Base-by-base conservation (phyloP, 2,797 vertebrate species). In the Acrossocheilus wenchowensis region DNA sequence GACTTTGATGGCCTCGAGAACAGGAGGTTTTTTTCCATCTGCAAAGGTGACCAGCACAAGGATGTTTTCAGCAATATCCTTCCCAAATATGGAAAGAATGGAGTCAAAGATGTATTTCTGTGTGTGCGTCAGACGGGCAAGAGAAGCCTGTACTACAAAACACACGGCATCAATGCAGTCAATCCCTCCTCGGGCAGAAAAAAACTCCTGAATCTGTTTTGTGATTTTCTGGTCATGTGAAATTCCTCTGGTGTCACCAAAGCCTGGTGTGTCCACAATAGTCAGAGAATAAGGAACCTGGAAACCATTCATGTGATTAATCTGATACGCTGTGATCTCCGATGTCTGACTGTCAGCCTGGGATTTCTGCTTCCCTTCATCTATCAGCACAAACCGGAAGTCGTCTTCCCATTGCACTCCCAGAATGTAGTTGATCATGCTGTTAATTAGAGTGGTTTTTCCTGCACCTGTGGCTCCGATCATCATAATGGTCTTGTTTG, bases 21-120 rank as follows among this genome's bases (percentile, higher is more conserved):
- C 91, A 1, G 88, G 68, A 4, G 89, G 90, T 7, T 0, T 1
- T 1, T 89, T 23, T 21, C 85, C 71, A 39, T 92, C 90, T 39
- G 89, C 82, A 60, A 90, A 93, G 9, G 90, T 93, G 45, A 93
- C 89, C 85, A 93, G 2, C 26, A 90, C 0, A 2, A 62, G 23
- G 23, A 92, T 92, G 84, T 93, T 93, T 11, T 91, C 85, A 71
- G 86, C 82, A 3, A 93, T 88, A 26, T 93, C 87, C 78, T 91
- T 91, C 10, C 89, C 89, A 87, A 92, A 90, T 41, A 92, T 88
- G 3, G 90, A 89, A 36, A 92, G 89, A 34, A 92, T 78, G 0
- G 87, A 89, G 34, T 92, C 89, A 80, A 92, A 91, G n/a, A 91
- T 60, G 6, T 89, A 89, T 54, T 54, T 87, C 19, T 92, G 92